phyloP scores from a whole-genome alignment of 92 coral and sea anemone species.

The Epizoanthus rinbou region DNA sequence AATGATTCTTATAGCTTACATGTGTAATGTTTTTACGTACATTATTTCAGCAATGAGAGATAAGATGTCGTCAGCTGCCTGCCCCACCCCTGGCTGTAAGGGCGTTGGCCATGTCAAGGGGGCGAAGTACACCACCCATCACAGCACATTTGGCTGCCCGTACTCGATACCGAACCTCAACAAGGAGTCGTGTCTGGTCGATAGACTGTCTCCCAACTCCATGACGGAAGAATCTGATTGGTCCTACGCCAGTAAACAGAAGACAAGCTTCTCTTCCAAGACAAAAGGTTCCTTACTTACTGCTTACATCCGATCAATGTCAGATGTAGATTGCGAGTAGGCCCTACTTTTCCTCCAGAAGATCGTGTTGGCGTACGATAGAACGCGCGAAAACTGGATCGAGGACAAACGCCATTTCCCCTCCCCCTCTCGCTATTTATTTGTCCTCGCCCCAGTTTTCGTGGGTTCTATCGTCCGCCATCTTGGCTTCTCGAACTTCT shows the following conservation, averaged over 20 bases:
- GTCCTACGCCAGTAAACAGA: slow-evolving; percentile 92
- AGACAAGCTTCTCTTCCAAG: slow-evolving; percentile 42
- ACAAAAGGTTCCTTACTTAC: slow-evolving; percentile 30
- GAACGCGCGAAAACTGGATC: too few relatives aligned
- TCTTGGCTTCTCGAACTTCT: too few relatives aligned
- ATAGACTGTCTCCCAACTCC: slow-evolving; percentile 94
- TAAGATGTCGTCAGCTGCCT: slow-evolving; percentile 92
- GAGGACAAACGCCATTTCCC: too few relatives aligned
- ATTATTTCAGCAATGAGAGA: slow-evolving; percentile 80
- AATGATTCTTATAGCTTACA: too few relatives aligned
- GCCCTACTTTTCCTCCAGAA: too few relatives aligned
- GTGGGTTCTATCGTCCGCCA: too few relatives aligned
- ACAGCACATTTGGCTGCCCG: slow-evolving; percentile 98
- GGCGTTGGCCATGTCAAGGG: slow-evolving; percentile 99
- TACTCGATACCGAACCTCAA: slow-evolving; percentile 95
- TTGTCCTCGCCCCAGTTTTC: too few relatives aligned
- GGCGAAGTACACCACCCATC: slow-evolving; percentile 98
- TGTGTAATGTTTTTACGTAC: background rate
- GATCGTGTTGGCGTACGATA: too few relatives aligned
- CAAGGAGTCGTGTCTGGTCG: slow-evolving; percentile 98
- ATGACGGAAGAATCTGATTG: slow-evolving; percentile 99
- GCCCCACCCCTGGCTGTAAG: slow-evolving; percentile 99
- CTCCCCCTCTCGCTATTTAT: too few relatives aligned
- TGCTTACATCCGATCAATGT: background rate
- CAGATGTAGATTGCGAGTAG: too few relatives aligned